Conservation (phyloP, 2,797 vertebrate genomes). For the Potorous gilbertii region DNA sequence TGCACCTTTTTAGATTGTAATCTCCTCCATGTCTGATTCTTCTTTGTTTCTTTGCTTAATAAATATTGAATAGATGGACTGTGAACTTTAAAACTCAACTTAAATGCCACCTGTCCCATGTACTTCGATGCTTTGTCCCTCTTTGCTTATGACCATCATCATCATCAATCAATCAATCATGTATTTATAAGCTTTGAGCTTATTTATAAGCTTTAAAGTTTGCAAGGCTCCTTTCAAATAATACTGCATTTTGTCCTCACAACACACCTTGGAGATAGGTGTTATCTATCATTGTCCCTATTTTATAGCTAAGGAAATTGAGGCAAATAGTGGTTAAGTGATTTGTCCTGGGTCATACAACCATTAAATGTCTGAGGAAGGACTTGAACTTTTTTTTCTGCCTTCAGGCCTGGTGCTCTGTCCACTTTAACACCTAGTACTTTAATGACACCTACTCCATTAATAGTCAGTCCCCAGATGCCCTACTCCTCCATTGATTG, state of each 20-base stretch:
- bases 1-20: not conserved
- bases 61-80: not conserved
- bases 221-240: not conserved
- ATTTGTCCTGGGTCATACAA: too few species aligned
- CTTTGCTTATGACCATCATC: not conserved
- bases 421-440: not conserved
- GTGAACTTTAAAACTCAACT: not conserved
- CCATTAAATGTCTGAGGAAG: too few species aligned
- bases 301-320: too few species aligned
- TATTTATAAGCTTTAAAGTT: not conserved
- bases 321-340: too few species aligned
- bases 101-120: not conserved
- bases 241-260: not conserved
- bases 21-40: not conserved
- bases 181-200: not conserved
- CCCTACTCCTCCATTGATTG: not conserved
- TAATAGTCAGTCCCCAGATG: not conserved
- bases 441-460: not conserved
- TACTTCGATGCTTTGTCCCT: not conserved
- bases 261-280: not conserved
- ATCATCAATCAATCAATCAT: not conserved
- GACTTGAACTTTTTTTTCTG: not conserved
- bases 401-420: not conserved
- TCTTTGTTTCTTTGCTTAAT: not conserved
- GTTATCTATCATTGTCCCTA: not conserved